Evolutionary conservation across 2,113 vertebrate species (phyloP).

Genomic region (Phaethornis superciliosus): DNA sequence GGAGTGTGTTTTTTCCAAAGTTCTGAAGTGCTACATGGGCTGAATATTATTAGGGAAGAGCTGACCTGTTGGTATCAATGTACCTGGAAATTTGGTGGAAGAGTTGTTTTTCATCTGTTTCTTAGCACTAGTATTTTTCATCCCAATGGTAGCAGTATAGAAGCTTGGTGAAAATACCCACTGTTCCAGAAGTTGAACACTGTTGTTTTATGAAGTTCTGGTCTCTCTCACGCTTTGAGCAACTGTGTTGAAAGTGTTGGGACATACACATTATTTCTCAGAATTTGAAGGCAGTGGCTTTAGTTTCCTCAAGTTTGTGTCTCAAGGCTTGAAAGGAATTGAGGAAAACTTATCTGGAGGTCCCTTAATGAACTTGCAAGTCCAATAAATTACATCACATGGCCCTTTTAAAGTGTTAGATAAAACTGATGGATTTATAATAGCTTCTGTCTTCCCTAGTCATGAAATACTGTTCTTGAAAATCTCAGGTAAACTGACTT

Average conservation of each 20-base stretch:
- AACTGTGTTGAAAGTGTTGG: not conserved
- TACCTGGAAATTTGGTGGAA: not conserved
- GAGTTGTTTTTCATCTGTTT: not conserved
- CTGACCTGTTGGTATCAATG: not conserved
- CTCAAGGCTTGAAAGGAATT: not conserved
- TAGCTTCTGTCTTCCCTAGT: not conserved
- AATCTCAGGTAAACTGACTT: not conserved
- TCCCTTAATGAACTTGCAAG: not conserved
- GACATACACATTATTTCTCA: not conserved
- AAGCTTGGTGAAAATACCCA: not conserved
- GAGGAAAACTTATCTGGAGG: not conserved
- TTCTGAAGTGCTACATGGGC: not conserved
- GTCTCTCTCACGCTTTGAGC: not conserved
- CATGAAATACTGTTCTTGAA: not conserved
- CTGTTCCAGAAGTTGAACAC: not conserved
- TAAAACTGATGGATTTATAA: not conserved
- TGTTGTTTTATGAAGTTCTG: not conserved
- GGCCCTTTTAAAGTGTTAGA: not conserved
- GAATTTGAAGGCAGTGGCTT: not conserved
- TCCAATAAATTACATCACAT: not conserved
- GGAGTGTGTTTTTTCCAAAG: not conserved
- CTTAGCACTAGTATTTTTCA: not conserved
- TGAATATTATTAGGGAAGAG: not conserved
- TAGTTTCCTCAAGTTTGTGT: not conserved
- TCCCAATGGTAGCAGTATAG: rapidly evolving